A percentile compares a stretch with the other conserved stretches of the same genome.
These are phyloP conservation scores for Papilio demoleus DNA, from an alignment of 2,888 invertebrate genomes.

Conservation along the genomic window DNA sequence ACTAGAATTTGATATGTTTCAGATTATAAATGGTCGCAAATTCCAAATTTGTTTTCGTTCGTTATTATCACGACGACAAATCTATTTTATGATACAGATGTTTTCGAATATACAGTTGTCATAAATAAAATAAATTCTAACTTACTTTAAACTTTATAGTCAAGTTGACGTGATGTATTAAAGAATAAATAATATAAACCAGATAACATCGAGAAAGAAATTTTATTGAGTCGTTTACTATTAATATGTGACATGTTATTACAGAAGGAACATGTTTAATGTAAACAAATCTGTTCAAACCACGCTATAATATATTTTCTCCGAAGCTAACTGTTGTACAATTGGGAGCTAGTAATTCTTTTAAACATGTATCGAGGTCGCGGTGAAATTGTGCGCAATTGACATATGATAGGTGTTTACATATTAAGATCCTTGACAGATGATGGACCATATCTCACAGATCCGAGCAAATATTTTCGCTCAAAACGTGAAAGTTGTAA, in stretches of 20 bases:
- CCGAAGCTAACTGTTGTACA: constrained; percentile 35
- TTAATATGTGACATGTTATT: constrained; percentile 39
- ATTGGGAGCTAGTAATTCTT: constrained; percentile 25
- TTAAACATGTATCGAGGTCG: constrained; percentile 36
- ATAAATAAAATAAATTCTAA: constrained; percentile 34
- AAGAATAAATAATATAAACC: constrained; percentile 30
- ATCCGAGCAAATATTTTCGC: constrained; percentile 20
- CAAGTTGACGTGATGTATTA: constrained; percentile 29
- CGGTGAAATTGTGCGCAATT: constrained; percentile 37
- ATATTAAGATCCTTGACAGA: constrained; percentile 39
- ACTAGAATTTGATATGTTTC: not conserved
- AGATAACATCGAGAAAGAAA: constrained; percentile 31
- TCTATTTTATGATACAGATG: constrained; percentile 34
- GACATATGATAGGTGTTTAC: constrained; percentile 33
- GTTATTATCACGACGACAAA: constrained; percentile 22
- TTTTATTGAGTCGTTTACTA: constrained; percentile 37
- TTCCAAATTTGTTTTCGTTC: constrained; percentile 15
- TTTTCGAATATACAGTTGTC: constrained; percentile 26
- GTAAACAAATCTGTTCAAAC: constrained; percentile 41
- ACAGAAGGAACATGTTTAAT: constrained; percentile 28
- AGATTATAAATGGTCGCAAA: constrained; percentile 25
- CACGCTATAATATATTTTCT: constrained; percentile 37
- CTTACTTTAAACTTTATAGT: constrained; percentile 38
- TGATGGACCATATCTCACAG: constrained; percentile 28
- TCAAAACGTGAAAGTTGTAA: constrained; percentile 34